A percentile compares a stretch with the other conserved stretches of the same genome.
Evolutionary conservation across 2,797 vertebrate genomes (phyloP).

Genomic region (Saxicola maurus): DNA sequence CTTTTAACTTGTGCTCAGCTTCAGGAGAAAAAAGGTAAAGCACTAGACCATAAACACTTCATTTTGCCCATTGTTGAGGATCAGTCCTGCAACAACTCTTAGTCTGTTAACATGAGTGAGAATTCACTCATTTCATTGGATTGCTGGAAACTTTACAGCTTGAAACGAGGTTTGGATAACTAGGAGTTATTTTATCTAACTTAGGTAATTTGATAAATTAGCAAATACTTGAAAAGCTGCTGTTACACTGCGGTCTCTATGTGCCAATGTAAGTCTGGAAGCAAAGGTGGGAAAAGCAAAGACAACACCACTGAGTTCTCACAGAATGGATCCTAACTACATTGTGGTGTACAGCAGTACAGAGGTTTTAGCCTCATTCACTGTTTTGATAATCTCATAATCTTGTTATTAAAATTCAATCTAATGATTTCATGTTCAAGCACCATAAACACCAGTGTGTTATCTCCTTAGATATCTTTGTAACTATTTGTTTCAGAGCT

Average conservation of each 20-base stretch:
- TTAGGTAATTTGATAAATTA: not conserved
- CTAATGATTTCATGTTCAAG: not conserved
- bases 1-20: not conserved
- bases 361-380: not conserved
- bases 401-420: not conserved
- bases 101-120: not conserved
- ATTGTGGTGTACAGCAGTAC: not conserved
- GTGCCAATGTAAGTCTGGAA: not conserved
- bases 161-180: not conserved
- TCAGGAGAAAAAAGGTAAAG: not conserved
- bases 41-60: not conserved
- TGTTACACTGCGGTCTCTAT: not conserved
- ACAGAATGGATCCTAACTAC: not conserved
- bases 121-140: not conserved
- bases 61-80: not conserved
- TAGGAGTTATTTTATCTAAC: not conserved
- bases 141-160: not conserved
- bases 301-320: not conserved
- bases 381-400: not conserved
- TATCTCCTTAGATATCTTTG: not conserved
- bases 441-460: not conserved
- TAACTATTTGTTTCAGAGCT: not conserved
- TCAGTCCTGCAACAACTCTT: not conserved
- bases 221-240: not conserved
- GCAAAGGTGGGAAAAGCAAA: not conserved